phyloP scores from a whole-genome alignment of 2,888 invertebrate genomes.

The Lordiphosa fenestrarum region DNA sequence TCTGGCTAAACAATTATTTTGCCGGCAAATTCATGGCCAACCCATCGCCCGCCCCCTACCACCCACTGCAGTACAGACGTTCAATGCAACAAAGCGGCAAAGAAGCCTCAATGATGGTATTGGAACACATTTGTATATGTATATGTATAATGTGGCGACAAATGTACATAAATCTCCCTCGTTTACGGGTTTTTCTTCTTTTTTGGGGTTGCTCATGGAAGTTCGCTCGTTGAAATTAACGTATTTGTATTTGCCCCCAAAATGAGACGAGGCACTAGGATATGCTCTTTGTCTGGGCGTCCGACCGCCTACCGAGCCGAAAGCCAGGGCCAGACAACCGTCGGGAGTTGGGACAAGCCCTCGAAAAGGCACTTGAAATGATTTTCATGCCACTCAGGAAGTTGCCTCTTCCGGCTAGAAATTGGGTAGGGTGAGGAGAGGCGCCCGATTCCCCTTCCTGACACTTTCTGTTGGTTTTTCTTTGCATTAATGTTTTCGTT shows the following conservation, averaged over 20 bases:
- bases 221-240: constrained; percentile 51
- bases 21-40: constrained; percentile 35
- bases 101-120: constrained; percentile 36
- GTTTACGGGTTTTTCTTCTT: too few species aligned
- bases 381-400: constrained; percentile 62
- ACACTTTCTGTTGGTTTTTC: constrained; percentile 12
- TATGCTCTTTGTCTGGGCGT: constrained; percentile 11
- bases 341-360: constrained; percentile 29
- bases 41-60: neutral
- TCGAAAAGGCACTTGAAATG: constrained; percentile 43
- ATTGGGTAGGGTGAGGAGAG: constrained; percentile 1
- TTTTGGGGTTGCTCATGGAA: constrained; percentile 37
- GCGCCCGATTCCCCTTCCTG: neutral
- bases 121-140: constrained; percentile 11
- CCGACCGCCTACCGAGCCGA: neutral
- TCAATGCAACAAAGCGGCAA: constrained; percentile 38
- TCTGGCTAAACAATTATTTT: constrained; percentile 58
- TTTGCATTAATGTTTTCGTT: constrained; percentile 36
- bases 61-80: constrained; percentile 35
- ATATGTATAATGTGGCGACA: constrained; percentile 29
- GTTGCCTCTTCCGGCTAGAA: constrained; percentile 51
- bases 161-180: constrained; percentile 48
- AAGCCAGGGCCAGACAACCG: constrained; percentile 7
- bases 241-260: constrained; percentile 61
- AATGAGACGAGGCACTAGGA: constrained; percentile 14